Conservation (phyloP, 2,113 vertebrate species). For the Scortum barcoo region DNA sequence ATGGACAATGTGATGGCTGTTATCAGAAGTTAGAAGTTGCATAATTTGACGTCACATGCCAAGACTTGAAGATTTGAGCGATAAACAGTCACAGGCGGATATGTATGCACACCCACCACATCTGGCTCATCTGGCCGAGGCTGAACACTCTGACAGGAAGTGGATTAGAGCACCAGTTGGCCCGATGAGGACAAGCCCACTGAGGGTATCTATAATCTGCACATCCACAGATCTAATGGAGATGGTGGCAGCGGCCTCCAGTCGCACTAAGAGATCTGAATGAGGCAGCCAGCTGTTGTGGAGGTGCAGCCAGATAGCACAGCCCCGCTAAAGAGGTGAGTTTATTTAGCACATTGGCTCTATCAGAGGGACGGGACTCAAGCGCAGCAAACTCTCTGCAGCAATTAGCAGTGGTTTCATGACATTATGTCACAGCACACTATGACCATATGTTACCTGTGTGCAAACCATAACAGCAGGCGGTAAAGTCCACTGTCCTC, state of each 20-base stretch:
- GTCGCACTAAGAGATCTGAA: conserved; percentile 40
- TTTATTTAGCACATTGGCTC: not conserved
- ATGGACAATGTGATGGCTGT: not conserved
- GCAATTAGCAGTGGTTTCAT: conserved; percentile 22
- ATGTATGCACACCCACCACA: conserved; percentile 34
- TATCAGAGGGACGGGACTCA: conserved; percentile 1
- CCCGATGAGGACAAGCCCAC: conserved; percentile 52
- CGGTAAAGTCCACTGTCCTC: conserved; percentile 2
- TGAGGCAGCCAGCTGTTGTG: conserved; percentile 62
- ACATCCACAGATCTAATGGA: conserved; percentile 55
- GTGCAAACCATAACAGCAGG: conserved; percentile 24
- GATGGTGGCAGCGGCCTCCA: conserved; percentile 37
- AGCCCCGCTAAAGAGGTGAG: conserved; percentile 16
- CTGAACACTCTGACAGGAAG: conserved; percentile 60
- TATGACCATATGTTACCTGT: conserved; percentile 46
- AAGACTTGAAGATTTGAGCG: conserved; percentile 42
- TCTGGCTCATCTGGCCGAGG: conserved; percentile 66
- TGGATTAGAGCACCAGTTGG: conserved; percentile 63
- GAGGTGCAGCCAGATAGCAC: conserved; percentile 23
- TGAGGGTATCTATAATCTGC: conserved; percentile 66
- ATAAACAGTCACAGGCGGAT: conserved; percentile 14
- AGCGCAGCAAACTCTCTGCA: not conserved
- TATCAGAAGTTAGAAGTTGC: conserved; percentile 30
- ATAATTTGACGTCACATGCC: conserved; percentile 29
- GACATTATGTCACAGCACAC: conserved; percentile 14